These are phyloP conservation scores for Bubo scandiacus DNA, from an alignment of 2,113 vertebrate genomes.

Conservation along the genomic window DNA sequence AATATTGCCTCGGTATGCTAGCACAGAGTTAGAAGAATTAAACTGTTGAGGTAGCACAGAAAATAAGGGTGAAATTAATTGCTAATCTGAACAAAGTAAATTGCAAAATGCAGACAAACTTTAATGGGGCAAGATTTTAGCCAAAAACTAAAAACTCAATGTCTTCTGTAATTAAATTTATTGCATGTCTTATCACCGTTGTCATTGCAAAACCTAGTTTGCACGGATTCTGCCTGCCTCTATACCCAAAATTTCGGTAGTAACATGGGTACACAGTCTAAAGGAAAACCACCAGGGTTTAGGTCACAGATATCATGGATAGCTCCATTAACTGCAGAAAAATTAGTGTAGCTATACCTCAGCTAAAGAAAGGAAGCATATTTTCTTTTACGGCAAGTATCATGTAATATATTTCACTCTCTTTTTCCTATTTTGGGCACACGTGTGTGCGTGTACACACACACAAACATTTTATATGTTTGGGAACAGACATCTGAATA, in stretches of 20 bases:
- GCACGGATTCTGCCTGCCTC: neutral
- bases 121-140: neutral
- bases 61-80: neutral
- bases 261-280: neutral
- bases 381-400: neutral
- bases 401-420: neutral
- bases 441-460: fast-evolving
- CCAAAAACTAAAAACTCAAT: neutral
- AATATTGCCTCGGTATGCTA: neutral
- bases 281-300: neutral
- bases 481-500: fast-evolving
- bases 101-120: neutral
- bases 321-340: neutral
- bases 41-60: neutral
- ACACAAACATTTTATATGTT: neutral
- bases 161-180: neutral
- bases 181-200: neutral
- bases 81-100: neutral
- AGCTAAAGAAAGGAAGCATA: neutral
- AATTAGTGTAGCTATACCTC: neutral
- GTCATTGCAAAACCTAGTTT: neutral
- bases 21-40: neutral
- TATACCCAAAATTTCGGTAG: neutral
- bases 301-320: neutral
- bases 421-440: neutral